These are phyloP conservation scores for Mesoclemmys tuberculata DNA, from an alignment of 2,113 vertebrate species.

Conservation along the genomic window DNA sequence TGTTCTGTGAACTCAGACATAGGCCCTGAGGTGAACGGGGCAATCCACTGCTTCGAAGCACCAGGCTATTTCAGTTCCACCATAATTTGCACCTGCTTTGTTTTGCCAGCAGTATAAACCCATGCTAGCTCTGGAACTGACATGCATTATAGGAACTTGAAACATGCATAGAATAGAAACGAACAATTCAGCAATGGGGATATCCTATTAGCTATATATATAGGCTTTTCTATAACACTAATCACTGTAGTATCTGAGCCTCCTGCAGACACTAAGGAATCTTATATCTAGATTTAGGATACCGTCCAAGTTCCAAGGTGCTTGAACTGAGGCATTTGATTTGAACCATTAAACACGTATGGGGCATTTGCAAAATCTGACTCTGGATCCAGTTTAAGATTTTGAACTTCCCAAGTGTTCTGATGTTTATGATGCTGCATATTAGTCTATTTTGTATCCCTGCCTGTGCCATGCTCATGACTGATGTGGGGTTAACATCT, in stretches of 20 bases:
- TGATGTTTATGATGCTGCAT: not conserved
- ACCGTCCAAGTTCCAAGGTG: not conserved
- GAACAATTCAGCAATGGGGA: conserved; percentile 4
- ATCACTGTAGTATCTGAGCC: not conserved
- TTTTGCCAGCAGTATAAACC: conserved; percentile 85
- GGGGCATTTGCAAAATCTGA: conserved; percentile 29
- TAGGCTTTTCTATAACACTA: not conserved
- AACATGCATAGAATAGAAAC: conserved; percentile 58
- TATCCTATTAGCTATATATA: not conserved
- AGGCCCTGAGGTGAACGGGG: conserved; percentile 82
- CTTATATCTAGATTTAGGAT: not conserved
- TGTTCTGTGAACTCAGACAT: conserved; percentile 80
- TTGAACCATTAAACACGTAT: not conserved
- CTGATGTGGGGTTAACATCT: conserved; percentile 40
- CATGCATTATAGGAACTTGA: conserved; percentile 64
- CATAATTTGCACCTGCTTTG: conserved; percentile 85
- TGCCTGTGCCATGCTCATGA: conserved; percentile 45
- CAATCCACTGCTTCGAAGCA: conserved; percentile 77
- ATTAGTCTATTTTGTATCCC: conserved; percentile 24
- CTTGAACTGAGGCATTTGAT: conserved; percentile 1
- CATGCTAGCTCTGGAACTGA: conserved; percentile 78
- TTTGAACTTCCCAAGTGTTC: conserved; percentile 29
- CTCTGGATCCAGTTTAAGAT: conserved; percentile 10
- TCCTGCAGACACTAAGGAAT: not conserved
- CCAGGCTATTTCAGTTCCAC: conserved; percentile 80